Base-by-base conservation (phyloP, 2,113 vertebrate genomes). In the Furnarius figulus region DNA sequence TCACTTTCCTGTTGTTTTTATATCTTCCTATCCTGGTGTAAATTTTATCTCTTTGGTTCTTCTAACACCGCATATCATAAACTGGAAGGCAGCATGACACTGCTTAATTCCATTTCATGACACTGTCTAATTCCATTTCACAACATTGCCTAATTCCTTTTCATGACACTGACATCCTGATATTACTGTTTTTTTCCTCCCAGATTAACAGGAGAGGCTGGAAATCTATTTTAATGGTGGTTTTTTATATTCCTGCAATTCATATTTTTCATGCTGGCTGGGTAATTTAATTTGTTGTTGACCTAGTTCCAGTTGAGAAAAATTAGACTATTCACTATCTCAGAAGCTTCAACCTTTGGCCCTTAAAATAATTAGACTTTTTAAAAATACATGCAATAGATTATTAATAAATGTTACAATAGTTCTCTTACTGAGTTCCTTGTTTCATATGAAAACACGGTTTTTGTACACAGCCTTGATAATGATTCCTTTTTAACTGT, bases 281-380 rank as follows among this genome's bases (percentile, higher is more conserved):
- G 15, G 35, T 42, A 85, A 71, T 75, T 76, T 63, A 83, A 66
- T 82, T 81, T 93, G 63, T 84, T 77, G 79, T 81, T 86, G 91
- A 96, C 94, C 95, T 94, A 61, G 49, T 92, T 97, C 50, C 46
- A 55, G 19, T 67, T 80, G 52, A 2, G 3, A 73, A 63, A 88
- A 65, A 66, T 82, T 27, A 78, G 53, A 66, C 24, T 86, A 30
- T 61, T 85, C 22, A 25, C 71, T 78, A 82, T 88, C 87, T 68
- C 72, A 89, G 85, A 70, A 50, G 8, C 61, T 62, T 92, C 53
- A 70, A 83, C 22, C n/a, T 77, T 93, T 90, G 31, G 66, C 19
- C 53, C 27, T 80, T 88, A 70, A 91, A 95, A 72, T 56, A 56
- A 47, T 66, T 56, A 92, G 28, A 46, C 33, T 79, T 88, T 33